A percentile compares a stretch with the other conserved stretches of the same genome.
These are phyloP conservation scores for Tethea ocularis DNA, from an alignment of 2,888 invertebrate species.

Conservation along the genomic window DNA sequence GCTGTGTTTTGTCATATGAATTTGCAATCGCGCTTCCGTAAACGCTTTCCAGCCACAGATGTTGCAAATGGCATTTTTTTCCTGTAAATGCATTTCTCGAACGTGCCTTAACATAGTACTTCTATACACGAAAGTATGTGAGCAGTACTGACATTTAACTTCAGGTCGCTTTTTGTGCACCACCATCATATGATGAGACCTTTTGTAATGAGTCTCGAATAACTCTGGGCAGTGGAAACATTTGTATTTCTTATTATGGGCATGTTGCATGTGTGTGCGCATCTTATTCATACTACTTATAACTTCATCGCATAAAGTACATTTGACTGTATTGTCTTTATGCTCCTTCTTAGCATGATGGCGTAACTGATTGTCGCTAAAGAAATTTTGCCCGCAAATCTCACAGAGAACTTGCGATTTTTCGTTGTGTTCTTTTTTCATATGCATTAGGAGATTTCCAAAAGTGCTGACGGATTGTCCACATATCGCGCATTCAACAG, in stretches of 20 bases:
- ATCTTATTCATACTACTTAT: constrained; percentile 53
- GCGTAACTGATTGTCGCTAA: constrained; percentile 29
- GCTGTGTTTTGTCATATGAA: constrained; percentile 35
- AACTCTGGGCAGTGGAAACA: constrained; percentile 29
- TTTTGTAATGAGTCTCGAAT: constrained; percentile 43
- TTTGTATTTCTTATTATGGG: constrained; percentile 37
- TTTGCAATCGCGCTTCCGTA: constrained; percentile 23
- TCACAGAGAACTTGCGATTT: constrained; percentile 40
- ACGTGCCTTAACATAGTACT: constrained; percentile 42
- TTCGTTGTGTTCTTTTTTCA: constrained; percentile 38
- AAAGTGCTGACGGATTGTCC: constrained; percentile 35
- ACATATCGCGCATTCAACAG: constrained; percentile 44
- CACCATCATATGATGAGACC: constrained; percentile 32
- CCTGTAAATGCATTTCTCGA: constrained; percentile 40
- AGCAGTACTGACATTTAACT: constrained; percentile 39
- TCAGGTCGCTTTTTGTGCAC: constrained; percentile 34
- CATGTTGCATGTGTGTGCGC: constrained; percentile 47
- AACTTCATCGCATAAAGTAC: constrained; percentile 43
- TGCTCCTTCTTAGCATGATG: constrained; percentile 43
- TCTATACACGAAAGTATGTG: constrained; percentile 39
- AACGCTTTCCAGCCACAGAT: constrained; percentile 50
- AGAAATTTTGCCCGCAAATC: constrained; percentile 46
- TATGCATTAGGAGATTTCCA: constrained; percentile 43
- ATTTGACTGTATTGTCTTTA: constrained; percentile 33
- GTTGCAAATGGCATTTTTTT: constrained; percentile 57